These are phyloP conservation scores for Argyresthia albistria DNA, from an alignment of 2,888 invertebrate species.

Conservation along the genomic window DNA sequence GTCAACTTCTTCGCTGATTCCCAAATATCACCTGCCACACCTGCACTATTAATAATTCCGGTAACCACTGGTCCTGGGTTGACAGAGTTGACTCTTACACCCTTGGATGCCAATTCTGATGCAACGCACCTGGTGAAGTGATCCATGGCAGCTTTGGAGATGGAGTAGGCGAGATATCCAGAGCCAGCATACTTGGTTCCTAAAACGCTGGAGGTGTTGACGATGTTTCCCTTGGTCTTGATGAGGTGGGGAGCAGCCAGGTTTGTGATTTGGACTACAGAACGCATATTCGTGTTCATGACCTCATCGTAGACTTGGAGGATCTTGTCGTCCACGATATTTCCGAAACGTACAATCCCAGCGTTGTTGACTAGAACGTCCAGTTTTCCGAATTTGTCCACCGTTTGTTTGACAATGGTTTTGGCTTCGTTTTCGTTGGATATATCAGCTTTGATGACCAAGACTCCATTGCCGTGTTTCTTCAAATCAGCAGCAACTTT, in stretches of 20 bases:
- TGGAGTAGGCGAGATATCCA: conserved; percentile 55
- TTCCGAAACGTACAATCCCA: conserved; percentile 15
- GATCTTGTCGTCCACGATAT: conserved; percentile 18
- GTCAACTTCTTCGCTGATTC: conserved; percentile 12
- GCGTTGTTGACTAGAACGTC: conserved; percentile 36
- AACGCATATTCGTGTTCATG: conserved; percentile 25
- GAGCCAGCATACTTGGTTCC: conserved; percentile 8
- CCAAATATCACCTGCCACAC: conserved; percentile 22
- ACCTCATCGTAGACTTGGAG: conserved; percentile 23
- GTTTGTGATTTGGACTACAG: conserved; percentile 22
- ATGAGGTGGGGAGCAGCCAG: conserved; percentile 24
- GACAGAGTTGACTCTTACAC: conserved; percentile 78
- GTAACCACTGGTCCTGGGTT: conserved; percentile 79
- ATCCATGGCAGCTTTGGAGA: conserved; percentile 82
- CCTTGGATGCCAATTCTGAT: conserved; percentile 69
- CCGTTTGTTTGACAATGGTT: conserved; percentile 20
- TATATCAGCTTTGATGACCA: conserved; percentile 25
- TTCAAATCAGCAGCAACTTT: conserved; percentile 17
- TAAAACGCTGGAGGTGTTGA: conserved; percentile 32
- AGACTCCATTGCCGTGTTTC: conserved; percentile 15
- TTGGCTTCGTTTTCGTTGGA: conserved; percentile 21
- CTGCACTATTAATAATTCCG: conserved; percentile 73
- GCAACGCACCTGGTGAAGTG: conserved; percentile 81
- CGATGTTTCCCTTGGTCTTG: conserved; percentile 25
- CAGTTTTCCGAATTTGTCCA: conserved; percentile 24